Percentiles rank a stretch among this genome's conserved stretches.
phyloP scores from a whole-genome alignment of 2,888 invertebrate genomes.

The Tryphoninae sp. region DNA sequence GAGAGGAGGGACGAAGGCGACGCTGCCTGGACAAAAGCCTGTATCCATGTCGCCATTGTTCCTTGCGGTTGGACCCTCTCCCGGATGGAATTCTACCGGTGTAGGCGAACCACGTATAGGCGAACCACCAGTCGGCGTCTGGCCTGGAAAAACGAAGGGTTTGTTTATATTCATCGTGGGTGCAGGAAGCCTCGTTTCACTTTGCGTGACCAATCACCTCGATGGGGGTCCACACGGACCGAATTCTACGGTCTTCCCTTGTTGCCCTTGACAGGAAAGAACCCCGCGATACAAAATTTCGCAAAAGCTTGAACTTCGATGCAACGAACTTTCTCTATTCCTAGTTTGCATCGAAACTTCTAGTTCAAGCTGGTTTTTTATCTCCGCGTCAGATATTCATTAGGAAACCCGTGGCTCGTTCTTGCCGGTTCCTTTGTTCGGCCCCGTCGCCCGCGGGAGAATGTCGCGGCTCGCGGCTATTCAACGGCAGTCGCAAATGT shows the following conservation, averaged over 20 bases:
- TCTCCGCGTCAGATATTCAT: constrained; percentile 5
- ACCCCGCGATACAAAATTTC: constrained; percentile 17
- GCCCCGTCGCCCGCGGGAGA: neutral
- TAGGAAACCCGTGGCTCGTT: neutral
- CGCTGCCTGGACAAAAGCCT: constrained; percentile 62
- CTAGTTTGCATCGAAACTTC: neutral
- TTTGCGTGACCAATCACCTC: constrained; percentile 76
- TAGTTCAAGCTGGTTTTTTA: neutral
- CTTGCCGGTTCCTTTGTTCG: neutral
- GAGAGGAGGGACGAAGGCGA: constrained; percentile 39
- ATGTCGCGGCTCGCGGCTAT: constrained; percentile 7
- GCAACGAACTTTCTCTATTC: constrained; percentile 31
- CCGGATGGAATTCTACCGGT: constrained; percentile 36
- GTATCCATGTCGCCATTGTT: constrained; percentile 70
- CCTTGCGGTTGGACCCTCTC: constrained; percentile 69
- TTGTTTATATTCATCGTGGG: constrained; percentile 74
- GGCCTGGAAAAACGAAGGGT: constrained; percentile 71
- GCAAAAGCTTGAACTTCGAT: neutral
- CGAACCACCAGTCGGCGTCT: constrained; percentile 63
- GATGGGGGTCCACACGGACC: constrained; percentile 65
- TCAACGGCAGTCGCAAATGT: constrained; percentile 22
- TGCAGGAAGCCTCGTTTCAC: constrained; percentile 72
- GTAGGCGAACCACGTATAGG: constrained; percentile 15
- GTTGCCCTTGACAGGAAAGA: constrained; percentile 41
- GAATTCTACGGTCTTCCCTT: constrained; percentile 63